Evolutionary conservation across 2,888 invertebrate genomes (phyloP), one percentile per base, ranked within the genome.

Genomic region (Troilus luridus): DNA sequence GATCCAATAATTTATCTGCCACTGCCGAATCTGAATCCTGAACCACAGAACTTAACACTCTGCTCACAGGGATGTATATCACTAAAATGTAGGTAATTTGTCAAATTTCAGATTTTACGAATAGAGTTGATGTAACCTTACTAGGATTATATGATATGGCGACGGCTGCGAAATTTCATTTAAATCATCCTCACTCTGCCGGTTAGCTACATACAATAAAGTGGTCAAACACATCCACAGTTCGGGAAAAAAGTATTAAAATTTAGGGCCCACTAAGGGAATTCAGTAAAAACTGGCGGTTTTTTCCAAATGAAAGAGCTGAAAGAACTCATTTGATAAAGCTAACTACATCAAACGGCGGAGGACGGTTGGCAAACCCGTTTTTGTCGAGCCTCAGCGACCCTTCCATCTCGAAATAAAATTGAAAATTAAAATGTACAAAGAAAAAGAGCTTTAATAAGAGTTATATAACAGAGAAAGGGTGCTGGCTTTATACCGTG

Each of bases 381-480:
- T 77, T 77, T 77, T 77, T 77, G 72, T 77, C 41, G 27, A 77
- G 72, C 14, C 19, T 17, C 17, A 2, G 41, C 12, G 17, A 1
- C 1, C 24, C 8, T 17, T 41, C 72, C 41, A 41, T 77, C 72
- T 41, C 27, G 72, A 77, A 77, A 41, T 77, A 77, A 77, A 77
- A 77, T 77, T 77, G 72, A 77, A 77, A 77, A 77, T 77, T 77
- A 77, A 77, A 77, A 77, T 77, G 72, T 77, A 77, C 72, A 77
- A 77, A 77, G 72, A 77, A 77, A 77, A 77, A 77, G 41, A 41
- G 41, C 27, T 77, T 77, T 77, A 77, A 77, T 77, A 77, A 77
- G 72, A 77, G 72, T 77, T 77, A 17, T 77, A 77, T 41, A 77
- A 19, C 17, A 77, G 41, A 0, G 27, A 19, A 7, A 41, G 72